Evolutionary conservation across 2,888 invertebrate species (phyloP).

Genomic region (Conchocele bisecta): DNA sequence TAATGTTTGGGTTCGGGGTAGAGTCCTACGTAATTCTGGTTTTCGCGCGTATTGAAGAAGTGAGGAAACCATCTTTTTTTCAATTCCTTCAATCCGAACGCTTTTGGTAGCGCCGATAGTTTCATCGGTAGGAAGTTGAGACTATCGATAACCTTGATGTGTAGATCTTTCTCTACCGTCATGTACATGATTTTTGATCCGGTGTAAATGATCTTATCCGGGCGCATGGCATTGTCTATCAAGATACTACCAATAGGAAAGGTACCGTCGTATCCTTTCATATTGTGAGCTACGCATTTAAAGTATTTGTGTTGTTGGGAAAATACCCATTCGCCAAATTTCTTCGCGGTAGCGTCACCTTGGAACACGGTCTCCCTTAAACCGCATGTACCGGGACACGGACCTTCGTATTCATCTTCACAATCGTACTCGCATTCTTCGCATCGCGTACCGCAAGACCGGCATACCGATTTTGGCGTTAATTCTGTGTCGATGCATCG

Average conservation of each 20-base stretch:
- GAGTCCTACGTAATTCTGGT: slow-evolving; percentile 4
- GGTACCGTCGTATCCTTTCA: slow-evolving; percentile 45
- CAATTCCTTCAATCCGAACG: too few species aligned
- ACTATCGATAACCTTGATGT: slow-evolving; percentile 49
- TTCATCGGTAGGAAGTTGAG: slow-evolving; percentile 5
- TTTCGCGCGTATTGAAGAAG: neutral
- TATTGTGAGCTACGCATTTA: slow-evolving; percentile 40
- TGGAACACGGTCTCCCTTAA: slow-evolving; percentile 38
- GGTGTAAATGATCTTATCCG: slow-evolving; percentile 27
- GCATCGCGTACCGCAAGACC: slow-evolving; percentile 20
- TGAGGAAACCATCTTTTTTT: too few species aligned
- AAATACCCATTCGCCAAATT: slow-evolving; percentile 48
- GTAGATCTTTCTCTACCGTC: neutral
- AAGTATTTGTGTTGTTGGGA: slow-evolving; percentile 27
- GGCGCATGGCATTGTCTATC: slow-evolving; percentile 34
- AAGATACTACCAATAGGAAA: slow-evolving; percentile 48
- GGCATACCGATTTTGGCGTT: slow-evolving; percentile 18
- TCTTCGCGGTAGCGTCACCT: slow-evolving; percentile 27
- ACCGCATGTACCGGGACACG: slow-evolving; percentile 40
- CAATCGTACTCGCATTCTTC: slow-evolving; percentile 7
- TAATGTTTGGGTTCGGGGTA: too few species aligned
- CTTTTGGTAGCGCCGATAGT: neutral
- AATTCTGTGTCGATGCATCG: slow-evolving; percentile 27
- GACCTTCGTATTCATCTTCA: slow-evolving; percentile 30
- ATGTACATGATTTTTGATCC: slow-evolving; percentile 25